A percentile compares a stretch with the other conserved stretches of the same genome.
These are phyloP conservation scores for Polylopha cassiicola DNA, from an alignment of 2,888 invertebrate genomes.

Conservation along the genomic window DNA sequence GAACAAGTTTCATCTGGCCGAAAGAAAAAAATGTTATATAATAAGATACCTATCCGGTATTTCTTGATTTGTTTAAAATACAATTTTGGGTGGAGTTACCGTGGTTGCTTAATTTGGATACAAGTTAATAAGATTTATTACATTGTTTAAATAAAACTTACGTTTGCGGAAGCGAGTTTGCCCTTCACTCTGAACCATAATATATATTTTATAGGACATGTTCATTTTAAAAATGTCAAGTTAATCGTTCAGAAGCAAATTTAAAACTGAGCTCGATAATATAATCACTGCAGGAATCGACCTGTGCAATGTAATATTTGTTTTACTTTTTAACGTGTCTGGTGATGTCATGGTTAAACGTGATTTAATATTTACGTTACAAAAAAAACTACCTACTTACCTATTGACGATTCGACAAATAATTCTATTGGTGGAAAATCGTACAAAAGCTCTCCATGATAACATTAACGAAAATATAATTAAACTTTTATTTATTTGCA, in stretches of 20 bases:
- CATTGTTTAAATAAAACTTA: slow-evolving; percentile 32
- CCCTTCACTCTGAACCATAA: slow-evolving; percentile 37
- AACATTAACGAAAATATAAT: no score
- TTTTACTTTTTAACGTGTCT: slow-evolving; percentile 35
- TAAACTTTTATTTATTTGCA: no score
- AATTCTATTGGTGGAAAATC: no score
- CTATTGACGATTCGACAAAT: slow-evolving; percentile 26
- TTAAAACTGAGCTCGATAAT: slow-evolving; percentile 33
- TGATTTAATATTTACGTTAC: slow-evolving; percentile 35
- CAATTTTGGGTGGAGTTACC: not conserved
- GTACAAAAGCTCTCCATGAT: no score
- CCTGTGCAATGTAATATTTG: slow-evolving; percentile 31
- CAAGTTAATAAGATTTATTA: not conserved
- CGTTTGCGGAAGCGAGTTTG: slow-evolving; percentile 34
- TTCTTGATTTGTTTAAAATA: slow-evolving; percentile 13
- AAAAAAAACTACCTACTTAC: slow-evolving; percentile 33
- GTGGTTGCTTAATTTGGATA: slow-evolving; percentile 2
- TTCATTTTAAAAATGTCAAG: slow-evolving; percentile 34
- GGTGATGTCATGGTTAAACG: slow-evolving; percentile 45
- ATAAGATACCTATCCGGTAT: slow-evolving; percentile 19
- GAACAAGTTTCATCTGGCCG: slow-evolving; percentile 14
- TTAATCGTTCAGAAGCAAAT: slow-evolving; percentile 27
- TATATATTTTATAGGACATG: slow-evolving; percentile 36
- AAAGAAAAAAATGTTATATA: slow-evolving; percentile 13
- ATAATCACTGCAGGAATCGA: slow-evolving; percentile 16